Evolutionary conservation across 2,797 vertebrate species (phyloP).

Genomic region (Austrolebias charrua): DNA sequence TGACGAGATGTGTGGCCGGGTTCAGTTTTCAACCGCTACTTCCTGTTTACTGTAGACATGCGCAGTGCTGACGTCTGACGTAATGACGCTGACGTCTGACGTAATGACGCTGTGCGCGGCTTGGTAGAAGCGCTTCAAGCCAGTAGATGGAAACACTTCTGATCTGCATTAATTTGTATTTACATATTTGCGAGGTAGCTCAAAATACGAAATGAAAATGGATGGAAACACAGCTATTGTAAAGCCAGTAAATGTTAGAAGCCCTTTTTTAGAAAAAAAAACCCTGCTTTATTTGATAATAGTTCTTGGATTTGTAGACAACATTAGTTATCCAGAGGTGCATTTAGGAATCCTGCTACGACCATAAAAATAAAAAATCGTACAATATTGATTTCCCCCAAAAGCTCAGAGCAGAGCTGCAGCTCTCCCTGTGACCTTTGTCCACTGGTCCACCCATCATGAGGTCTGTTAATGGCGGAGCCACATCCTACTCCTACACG

Average conservation of each 20-base stretch:
- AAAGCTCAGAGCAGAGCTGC: conserved; percentile 45
- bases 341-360: conserved; percentile 41
- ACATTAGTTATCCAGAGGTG: conserved; percentile 34
- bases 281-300: conserved; percentile 19
- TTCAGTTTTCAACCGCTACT: no score
- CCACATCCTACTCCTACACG: conserved; percentile 41
- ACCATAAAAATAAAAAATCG: conserved; percentile 47
- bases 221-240: no score
- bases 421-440: conserved; percentile 46
- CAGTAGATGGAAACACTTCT: no score
- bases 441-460: conserved; percentile 54
- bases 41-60: no score
- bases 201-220: no score
- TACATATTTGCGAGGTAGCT: no score
- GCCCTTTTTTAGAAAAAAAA: not conserved
- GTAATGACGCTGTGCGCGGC: no score
- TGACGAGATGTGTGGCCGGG: no score
- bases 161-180: no score
- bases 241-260: not conserved
- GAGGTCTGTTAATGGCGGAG: conserved; percentile 54
- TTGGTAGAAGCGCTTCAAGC: no score
- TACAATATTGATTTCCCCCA: conserved; percentile 59
- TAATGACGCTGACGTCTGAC: no score
- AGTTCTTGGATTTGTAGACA: conserved; percentile 41
- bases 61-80: no score